Percentiles rank a stretch among this genome's conserved stretches.
Evolutionary conservation across 2,888 invertebrate genomes (phyloP).

Genomic region (Thereva nobilitata): DNA sequence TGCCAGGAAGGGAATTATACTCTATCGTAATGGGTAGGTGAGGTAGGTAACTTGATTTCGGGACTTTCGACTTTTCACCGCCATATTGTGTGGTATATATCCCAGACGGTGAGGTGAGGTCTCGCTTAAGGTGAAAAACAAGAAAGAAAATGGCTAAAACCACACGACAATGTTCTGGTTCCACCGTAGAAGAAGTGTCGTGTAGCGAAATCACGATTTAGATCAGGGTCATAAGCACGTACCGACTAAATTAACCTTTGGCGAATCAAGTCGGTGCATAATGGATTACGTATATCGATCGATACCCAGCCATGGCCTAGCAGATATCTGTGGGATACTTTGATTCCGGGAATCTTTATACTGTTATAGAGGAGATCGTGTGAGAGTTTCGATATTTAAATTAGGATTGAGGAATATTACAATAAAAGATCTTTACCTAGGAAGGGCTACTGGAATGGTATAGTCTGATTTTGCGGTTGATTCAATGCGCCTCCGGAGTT

Average conservation of each 20-base stretch:
- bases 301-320: constrained; percentile 11
- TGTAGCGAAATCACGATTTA: constrained; percentile 46
- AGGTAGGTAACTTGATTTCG: constrained; percentile 17
- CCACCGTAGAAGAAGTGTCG: constrained; percentile 42
- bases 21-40: constrained; percentile 1
- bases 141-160: constrained; percentile 32
- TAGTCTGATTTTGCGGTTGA: no score
- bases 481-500: no score
- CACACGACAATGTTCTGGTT: constrained; percentile 37
- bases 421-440: no score
- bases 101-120: constrained; percentile 5
- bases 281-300: constrained; percentile 41
- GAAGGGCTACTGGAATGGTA: no score
- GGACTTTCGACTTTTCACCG: constrained; percentile 29
- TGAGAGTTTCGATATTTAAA: no score
- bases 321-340: constrained; percentile 29
- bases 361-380: no score
- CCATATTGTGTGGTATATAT: background rate
- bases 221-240: constrained; percentile 46
- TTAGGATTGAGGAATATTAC: no score
- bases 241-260: constrained; percentile 46
- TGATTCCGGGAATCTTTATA: background rate
- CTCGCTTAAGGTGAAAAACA: constrained; percentile 25
- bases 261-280: constrained; percentile 40
- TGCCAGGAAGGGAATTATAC: constrained; percentile 4